Percentiles rank a stretch among this genome's conserved stretches.
These are phyloP conservation scores for Meriones unguiculatus DNA, from an alignment of 2,113 vertebrate species.

Conservation along the genomic window DNA sequence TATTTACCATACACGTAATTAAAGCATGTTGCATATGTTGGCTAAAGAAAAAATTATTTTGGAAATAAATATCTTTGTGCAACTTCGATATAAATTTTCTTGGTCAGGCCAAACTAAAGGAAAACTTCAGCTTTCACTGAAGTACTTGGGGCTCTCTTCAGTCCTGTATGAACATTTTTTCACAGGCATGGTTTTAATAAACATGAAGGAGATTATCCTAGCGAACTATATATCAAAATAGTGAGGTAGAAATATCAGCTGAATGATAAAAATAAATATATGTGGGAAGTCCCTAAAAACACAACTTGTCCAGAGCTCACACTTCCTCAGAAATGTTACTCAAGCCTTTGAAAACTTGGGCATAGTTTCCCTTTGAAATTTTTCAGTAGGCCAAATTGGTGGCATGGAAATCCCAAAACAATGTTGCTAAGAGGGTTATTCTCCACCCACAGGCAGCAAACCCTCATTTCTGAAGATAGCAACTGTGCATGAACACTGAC, in stretches of 20 bases:
- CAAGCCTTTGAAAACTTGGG: neutral
- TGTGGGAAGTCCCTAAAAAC: neutral
- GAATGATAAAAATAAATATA: conserved; percentile 37
- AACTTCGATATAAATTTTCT: conserved; percentile 49
- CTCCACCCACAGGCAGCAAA: neutral
- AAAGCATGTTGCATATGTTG: neutral
- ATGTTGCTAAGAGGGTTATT: neutral
- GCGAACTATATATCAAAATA: neutral
- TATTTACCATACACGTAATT: neutral
- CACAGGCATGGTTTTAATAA: neutral
- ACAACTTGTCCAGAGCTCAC: neutral
- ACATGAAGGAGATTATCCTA: neutral
- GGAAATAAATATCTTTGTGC: neutral
- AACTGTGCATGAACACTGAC: neutral
- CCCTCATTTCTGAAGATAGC: too few species aligned
- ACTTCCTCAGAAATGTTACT: neutral
- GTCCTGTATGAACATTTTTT: neutral
- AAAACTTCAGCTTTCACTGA: neutral
- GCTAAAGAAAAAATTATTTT: conserved; percentile 37
- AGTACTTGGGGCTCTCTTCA: neutral
- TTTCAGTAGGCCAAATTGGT: neutral
- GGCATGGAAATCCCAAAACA: neutral
- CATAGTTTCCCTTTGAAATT: conserved; percentile 26
- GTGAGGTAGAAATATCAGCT: neutral
- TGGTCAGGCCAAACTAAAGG: neutral